Percentiles rank a stretch among this genome's conserved stretches.
phyloP scores from a whole-genome alignment of 2,888 invertebrate genomes.

The Yponomeuta malinellus region DNA sequence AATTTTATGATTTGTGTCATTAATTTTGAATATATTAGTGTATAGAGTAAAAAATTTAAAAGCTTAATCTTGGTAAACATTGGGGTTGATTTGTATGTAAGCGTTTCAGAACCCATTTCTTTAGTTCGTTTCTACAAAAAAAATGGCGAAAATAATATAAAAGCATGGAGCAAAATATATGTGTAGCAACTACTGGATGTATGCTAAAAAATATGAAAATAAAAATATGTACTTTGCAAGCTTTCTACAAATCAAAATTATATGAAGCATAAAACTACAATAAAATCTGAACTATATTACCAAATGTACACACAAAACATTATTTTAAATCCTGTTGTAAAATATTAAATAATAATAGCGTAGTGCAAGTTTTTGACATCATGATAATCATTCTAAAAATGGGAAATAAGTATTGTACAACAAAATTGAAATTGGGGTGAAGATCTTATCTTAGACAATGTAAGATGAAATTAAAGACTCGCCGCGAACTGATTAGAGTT shows the following conservation, averaged over 20 bases:
- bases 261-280: slow-evolving; percentile 40
- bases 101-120: slow-evolving; percentile 12
- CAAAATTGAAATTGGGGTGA: neutral
- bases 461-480: neutral
- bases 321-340: neutral
- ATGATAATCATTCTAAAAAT: neutral
- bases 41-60: neutral
- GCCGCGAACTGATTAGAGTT: neutral
- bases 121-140: slow-evolving; percentile 46
- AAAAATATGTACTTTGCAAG: slow-evolving; percentile 44
- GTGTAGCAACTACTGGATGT: slow-evolving; percentile 10
- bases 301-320: neutral
- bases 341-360: neutral
- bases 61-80: neutral
- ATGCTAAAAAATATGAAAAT: slow-evolving; percentile 36
- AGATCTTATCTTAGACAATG: neutral
- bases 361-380: neutral
- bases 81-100: slow-evolving; percentile 6
- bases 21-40: neutral
- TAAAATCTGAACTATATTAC: neutral
- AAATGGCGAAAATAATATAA: slow-evolving; percentile 49
- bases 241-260: slow-evolving; percentile 57
- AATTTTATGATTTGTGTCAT: neutral
- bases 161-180: slow-evolving; percentile 12
- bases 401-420: neutral